Evolutionary conservation across 1,140 invertebrate species (phyloP).

Genomic region (Stegodyphus dumicola): DNA sequence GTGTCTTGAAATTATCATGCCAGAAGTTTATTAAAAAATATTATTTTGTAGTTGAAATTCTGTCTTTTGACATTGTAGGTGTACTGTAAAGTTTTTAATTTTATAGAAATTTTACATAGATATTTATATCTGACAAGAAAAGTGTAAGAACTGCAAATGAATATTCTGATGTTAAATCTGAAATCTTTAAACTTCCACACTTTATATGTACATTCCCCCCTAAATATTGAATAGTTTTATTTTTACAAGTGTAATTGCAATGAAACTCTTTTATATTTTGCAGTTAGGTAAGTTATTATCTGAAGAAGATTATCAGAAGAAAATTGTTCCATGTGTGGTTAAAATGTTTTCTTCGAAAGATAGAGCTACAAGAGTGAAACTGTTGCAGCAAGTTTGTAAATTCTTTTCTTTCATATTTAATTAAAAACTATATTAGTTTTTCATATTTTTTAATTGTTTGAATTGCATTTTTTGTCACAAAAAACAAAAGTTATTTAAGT

Average conservation of each 20-base stretch:
- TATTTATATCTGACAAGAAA: too few relatives aligned
- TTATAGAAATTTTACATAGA: too few relatives aligned
- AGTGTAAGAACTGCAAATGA: too few relatives aligned
- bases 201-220: too few relatives aligned
- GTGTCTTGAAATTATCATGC: too few relatives aligned
- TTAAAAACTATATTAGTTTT: not conserved
- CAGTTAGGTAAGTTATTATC: slow-evolving; percentile 88
- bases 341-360: slow-evolving; percentile 97
- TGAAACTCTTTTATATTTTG: slow-evolving; percentile 33
- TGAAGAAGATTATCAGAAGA: slow-evolving; percentile 92
- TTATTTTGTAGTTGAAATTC: too few relatives aligned
- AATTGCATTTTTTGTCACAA: not conserved
- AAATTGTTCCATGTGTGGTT: slow-evolving; percentile 96
- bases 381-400: slow-evolving; percentile 82
- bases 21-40: too few relatives aligned
- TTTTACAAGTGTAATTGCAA: not conserved
- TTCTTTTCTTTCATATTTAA: not conserved
- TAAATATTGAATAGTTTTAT: not conserved
- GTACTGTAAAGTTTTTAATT: too few relatives aligned
- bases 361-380: slow-evolving; percentile 89
- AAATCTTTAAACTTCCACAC: too few relatives aligned
- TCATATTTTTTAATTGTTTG: not conserved
- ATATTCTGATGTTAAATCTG: too few relatives aligned
- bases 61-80: too few relatives aligned
- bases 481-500: too few relatives aligned